Conservation (phyloP, 1,140 invertebrate genomes). For the Pteromalus puparum region DNA sequence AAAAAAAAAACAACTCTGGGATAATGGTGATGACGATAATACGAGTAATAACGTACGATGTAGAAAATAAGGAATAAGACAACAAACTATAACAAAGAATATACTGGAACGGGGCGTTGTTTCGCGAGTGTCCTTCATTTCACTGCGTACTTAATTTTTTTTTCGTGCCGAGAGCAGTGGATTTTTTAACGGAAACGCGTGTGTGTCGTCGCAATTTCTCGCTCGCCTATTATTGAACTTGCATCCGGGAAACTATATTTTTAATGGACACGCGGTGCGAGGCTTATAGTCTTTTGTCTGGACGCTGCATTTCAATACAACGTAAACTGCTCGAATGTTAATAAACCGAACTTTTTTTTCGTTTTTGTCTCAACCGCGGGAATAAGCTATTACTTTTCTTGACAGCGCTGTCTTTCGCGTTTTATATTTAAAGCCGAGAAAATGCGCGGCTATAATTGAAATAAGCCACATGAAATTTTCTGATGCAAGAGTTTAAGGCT, state of each 20-base stretch:
- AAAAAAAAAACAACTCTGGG: too few species aligned
- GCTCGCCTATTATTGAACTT: conserved; percentile 14
- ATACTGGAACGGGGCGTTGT: too few species aligned
- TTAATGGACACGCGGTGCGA: not conserved
- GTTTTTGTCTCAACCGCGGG: too few species aligned
- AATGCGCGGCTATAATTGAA: too few species aligned
- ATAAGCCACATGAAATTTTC: not conserved
- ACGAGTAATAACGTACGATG: not conserved
- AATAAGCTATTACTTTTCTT: too few species aligned
- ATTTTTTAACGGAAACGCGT: conserved; percentile 20
- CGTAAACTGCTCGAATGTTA: too few species aligned
- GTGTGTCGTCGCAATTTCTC: conserved; percentile 3
- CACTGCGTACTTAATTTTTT: not conserved
- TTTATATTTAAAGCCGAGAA: too few species aligned
- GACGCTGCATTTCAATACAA: too few species aligned
- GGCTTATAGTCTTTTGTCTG: not conserved
- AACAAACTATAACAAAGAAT: too few species aligned
- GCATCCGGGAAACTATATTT: conserved; percentile 1
- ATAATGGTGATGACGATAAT: not conserved
- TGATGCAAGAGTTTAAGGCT: not conserved
- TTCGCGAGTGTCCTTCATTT: not conserved
- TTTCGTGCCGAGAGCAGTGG: not conserved
- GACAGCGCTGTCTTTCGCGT: too few species aligned
- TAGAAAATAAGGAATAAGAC: not conserved
- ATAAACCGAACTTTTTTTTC: too few species aligned